phyloP scores from a whole-genome alignment of 2,797 vertebrate species.

The Enteromius trimaculatus region DNA sequence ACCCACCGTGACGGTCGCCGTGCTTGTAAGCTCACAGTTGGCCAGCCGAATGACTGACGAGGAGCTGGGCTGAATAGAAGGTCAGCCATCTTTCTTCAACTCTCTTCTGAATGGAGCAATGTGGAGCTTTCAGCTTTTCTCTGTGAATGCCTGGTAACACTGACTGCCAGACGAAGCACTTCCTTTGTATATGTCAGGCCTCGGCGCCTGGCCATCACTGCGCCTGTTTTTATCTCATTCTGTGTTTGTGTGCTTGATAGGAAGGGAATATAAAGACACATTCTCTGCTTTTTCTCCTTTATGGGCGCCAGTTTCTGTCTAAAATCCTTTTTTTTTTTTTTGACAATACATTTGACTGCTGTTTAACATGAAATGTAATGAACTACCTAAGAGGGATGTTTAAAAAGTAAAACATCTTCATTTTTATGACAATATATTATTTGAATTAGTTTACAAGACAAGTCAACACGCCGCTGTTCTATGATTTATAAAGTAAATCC shows the following conservation, averaged over 20 bases:
- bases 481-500: not conserved
- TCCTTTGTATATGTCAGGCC: constrained; percentile 66
- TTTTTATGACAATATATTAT: not conserved
- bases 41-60: constrained; percentile 29
- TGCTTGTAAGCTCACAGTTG: not conserved
- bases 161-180: constrained; percentile 69
- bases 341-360: constrained; percentile 50
- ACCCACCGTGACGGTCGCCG: not conserved
- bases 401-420: not conserved
- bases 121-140: constrained; percentile 48
- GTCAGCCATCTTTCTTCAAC: constrained; percentile 66
- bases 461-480: not conserved
- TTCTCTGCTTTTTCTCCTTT: constrained; percentile 63
- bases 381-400: too few relatives aligned
- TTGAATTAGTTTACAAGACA: not conserved
- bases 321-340: constrained; percentile 47
- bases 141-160: constrained; percentile 58
- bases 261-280: not conserved
- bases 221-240: constrained; percentile 46
- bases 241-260: constrained; percentile 17
- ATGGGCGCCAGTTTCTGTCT: constrained; percentile 58
- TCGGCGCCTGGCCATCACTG: constrained; percentile 51
- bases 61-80: constrained; percentile 61
- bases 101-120: constrained; percentile 56
- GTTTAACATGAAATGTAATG: not conserved